These are phyloP conservation scores for Oeneis ivallda DNA, from an alignment of 2,888 invertebrate species.

Conservation along the genomic window DNA sequence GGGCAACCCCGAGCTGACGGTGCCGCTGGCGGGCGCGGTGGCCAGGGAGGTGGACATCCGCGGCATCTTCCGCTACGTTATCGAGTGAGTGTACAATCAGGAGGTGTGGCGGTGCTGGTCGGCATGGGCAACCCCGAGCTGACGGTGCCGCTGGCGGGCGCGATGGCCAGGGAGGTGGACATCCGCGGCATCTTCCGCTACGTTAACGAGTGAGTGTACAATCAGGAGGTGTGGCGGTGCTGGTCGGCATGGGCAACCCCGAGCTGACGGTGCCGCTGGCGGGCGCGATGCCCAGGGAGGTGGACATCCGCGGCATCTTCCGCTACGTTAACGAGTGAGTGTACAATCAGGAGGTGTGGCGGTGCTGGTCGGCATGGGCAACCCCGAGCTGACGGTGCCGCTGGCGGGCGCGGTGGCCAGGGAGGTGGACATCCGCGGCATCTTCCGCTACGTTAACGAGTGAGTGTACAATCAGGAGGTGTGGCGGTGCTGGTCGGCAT, in stretches of 20 bases:
- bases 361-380: conserved; percentile 94
- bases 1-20: conserved; percentile 88
- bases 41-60: conserved; percentile 94
- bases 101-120: conserved; percentile 89
- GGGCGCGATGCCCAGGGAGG: conserved; percentile 90
- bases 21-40: conserved; percentile 92
- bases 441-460: conserved; percentile 98
- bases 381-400: conserved; percentile 89
- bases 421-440: conserved; percentile 96
- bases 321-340: conserved; percentile 95
- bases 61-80: conserved; percentile 97
- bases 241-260: conserved; percentile 93
- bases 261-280: conserved; percentile 92
- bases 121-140: conserved; percentile 92
- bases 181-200: conserved; percentile 98
- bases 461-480: conserved; percentile 64
- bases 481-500: conserved; percentile 93
- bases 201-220: conserved; percentile 87
- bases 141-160: conserved; percentile 90
- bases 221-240: conserved; percentile 83
- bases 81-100: conserved; percentile 84
- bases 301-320: conserved; percentile 96
- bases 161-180: conserved; percentile 93
- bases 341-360: conserved; percentile 69
- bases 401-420: conserved; percentile 89